Base-by-base conservation (phyloP, 2,797 vertebrate species). In the Rhinella marina region DNA sequence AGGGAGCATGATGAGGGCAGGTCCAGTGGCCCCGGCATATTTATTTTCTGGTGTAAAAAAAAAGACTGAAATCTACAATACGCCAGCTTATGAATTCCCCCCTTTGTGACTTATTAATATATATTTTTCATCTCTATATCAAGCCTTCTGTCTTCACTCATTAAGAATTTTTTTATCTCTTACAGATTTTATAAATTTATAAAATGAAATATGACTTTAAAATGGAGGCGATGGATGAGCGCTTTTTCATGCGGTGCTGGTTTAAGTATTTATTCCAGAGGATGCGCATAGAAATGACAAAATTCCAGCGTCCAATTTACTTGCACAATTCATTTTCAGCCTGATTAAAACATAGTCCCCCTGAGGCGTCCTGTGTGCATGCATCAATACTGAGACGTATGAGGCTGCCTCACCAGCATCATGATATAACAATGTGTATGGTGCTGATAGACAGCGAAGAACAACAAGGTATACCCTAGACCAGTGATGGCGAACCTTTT, bases 261-360 rank as follows among this genome's bases (percentile, higher is more conserved):
- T 23, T 68, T 41, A 25, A 64, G 62, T 86, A 57, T 80, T 64
- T 73, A 81, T 81, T 87, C 29, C 78, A 50, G 50, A 62, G 12
- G 78, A 81, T 81, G 68, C 78, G 52, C 29, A 72, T 61, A 81
- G 78, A 32, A 61, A 73, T 87, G 23, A 54, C 78, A 75, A 70
- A 61, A 72, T 73, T 75, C 25, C 54, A 50, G 12, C 13, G 85
- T 72, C 85, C 85, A 86, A 86, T 86, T 86, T 86, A 32, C 64
- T 81, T 86, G 78, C 78, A 72, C 78, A 87, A 81, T 87, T 81
- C 85, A 87, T 81, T 87, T 87, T 73, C 85, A 61, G 52, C 54
- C 27, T 68, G 66, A 87, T 87, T 87, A 87, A 70, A 87, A 81
- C 81, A 72, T 27, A 19, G 64, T 81, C 59, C 85, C 78, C 66